Percentiles rank a stretch among this genome's conserved stretches.
These are phyloP conservation scores for Drosophila mettleri DNA, from an alignment of 2,888 invertebrate genomes.

Conservation along the genomic window DNA sequence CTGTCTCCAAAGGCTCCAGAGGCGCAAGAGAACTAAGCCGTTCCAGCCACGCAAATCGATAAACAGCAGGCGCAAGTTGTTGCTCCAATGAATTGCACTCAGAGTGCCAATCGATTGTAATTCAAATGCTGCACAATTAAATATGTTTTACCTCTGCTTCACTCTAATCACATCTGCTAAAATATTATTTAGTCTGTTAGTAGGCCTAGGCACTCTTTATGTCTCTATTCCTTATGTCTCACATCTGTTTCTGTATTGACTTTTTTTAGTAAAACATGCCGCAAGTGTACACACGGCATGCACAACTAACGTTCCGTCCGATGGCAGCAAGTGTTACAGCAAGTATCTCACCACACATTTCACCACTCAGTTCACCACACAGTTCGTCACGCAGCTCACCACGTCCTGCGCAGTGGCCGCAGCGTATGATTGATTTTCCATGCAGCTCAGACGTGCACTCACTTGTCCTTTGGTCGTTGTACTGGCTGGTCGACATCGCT, in stretches of 20 bases:
- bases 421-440: conserved; percentile 81
- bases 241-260: conserved; percentile 6
- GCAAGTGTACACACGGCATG: conserved; percentile 24
- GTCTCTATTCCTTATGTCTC: neutral
- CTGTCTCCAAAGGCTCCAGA: conserved; percentile 19
- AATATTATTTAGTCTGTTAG: neutral
- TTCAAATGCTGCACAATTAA: neutral
- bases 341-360: conserved; percentile 46
- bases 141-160: neutral
- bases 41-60: conserved; percentile 59
- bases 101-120: conserved; percentile 41
- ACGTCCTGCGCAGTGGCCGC: conserved; percentile 16
- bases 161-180: neutral
- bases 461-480: conserved; percentile 5
- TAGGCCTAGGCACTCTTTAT: neutral
- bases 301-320: conserved; percentile 38
- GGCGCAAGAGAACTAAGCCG: conserved; percentile 14
- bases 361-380: too few relatives aligned
- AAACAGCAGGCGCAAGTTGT: conserved; percentile 66
- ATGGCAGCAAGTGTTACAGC: conserved; percentile 38
- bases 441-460: conserved; percentile 12
- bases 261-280: conserved; percentile 24
- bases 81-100: conserved; percentile 24
- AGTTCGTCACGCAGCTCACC: conserved; percentile 43
- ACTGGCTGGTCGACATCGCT: conserved; percentile 3